Percentiles rank a stretch among this genome's conserved stretches.
Conservation (phyloP, 2,113 vertebrate genomes). For the Jacana jacana region DNA sequence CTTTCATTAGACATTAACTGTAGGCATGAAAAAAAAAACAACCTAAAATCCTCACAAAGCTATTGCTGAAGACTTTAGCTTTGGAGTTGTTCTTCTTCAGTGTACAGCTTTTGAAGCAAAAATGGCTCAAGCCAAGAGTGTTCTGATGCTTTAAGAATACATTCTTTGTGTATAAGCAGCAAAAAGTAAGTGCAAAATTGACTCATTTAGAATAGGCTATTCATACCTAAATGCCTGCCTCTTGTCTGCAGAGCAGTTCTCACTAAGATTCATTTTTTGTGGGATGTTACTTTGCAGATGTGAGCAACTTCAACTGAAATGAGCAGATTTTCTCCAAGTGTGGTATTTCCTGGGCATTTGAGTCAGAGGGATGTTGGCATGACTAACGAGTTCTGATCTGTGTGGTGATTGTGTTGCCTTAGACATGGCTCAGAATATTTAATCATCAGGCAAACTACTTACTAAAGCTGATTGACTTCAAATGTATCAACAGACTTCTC, state of each 20-base stretch:
- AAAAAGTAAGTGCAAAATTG: slow-evolving; percentile 54
- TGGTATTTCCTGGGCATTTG: slow-evolving; percentile 48
- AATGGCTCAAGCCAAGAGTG: slow-evolving; percentile 43
- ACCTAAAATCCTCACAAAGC: slow-evolving; percentile 32
- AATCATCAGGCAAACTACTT: neutral
- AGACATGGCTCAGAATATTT: slow-evolving; percentile 46
- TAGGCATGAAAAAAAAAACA: neutral
- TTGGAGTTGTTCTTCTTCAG: slow-evolving; percentile 35
- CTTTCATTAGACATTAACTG: neutral
- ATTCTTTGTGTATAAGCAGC: slow-evolving; percentile 52
- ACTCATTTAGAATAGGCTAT: slow-evolving; percentile 49
- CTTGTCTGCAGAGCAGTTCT: slow-evolving; percentile 32
- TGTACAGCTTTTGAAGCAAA: slow-evolving; percentile 54
- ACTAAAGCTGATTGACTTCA: slow-evolving; percentile 21
- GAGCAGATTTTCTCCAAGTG: slow-evolving; percentile 38
- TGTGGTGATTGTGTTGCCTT: slow-evolving; percentile 46
- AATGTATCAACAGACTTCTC: neutral
- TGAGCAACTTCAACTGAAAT: slow-evolving; percentile 49
- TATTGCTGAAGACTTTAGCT: slow-evolving; percentile 42
- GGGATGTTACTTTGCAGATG: slow-evolving; percentile 36
- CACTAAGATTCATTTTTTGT: slow-evolving; percentile 41
- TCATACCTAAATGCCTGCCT: slow-evolving; percentile 42
- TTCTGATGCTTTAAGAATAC: slow-evolving; percentile 59
- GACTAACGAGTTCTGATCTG: slow-evolving; percentile 40
- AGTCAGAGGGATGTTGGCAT: slow-evolving; percentile 15